Percentiles rank a stretch among this genome's conserved stretches.
Conservation (phyloP, 2,113 vertebrate species). For the Lagopus leucura region DNA sequence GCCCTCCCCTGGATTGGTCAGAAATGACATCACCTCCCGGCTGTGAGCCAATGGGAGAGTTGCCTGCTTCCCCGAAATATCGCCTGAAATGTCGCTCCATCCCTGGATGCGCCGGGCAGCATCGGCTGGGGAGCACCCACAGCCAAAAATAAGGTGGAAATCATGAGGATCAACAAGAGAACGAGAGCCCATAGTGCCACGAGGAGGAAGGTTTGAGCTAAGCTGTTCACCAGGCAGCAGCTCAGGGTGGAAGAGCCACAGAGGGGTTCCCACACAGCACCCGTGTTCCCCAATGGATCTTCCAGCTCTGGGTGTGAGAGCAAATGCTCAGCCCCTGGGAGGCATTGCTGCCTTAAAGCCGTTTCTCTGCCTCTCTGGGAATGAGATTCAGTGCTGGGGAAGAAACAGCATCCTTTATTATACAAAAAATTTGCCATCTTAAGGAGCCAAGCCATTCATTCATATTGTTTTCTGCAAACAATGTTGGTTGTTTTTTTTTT, state of each 20-base stretch:
- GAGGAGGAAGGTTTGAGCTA: background rate
- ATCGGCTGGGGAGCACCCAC: background rate
- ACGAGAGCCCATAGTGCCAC: background rate
- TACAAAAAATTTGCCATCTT: background rate
- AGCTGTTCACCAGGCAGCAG: background rate
- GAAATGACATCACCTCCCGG: background rate
- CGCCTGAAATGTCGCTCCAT: background rate
- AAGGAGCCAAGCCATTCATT: background rate
- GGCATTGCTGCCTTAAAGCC: background rate
- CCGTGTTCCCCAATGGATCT: background rate
- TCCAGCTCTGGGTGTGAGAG: background rate
- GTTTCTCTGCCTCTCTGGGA: background rate
- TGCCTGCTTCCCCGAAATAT: background rate
- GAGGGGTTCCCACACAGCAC: background rate
- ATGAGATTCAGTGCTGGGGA: background rate
- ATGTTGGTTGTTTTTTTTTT: background rate
- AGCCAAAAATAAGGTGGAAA: background rate
- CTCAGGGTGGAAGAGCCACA: background rate
- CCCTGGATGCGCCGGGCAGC: background rate
- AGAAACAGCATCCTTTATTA: fast-evolving
- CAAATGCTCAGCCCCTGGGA: background rate
- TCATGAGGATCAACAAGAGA: background rate
- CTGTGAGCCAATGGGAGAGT: background rate
- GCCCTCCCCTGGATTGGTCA: background rate
- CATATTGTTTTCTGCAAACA: background rate